Base-by-base conservation (phyloP, 2,797 vertebrate species). In the Pogonophryne albipinna region DNA sequence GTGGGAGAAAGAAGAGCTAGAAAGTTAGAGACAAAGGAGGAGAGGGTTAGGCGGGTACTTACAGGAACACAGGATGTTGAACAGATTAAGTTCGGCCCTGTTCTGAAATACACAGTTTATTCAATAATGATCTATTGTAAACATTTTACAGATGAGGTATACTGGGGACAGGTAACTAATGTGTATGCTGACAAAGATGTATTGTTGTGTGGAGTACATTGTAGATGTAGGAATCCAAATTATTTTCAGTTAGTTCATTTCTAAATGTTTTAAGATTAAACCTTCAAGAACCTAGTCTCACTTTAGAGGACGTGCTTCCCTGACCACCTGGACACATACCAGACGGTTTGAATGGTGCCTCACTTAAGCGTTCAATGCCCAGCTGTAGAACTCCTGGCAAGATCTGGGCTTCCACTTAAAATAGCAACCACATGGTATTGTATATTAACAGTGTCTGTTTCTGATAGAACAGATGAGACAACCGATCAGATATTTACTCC, bases 351-450 rank as follows among this genome's bases (percentile, higher is more conserved):
- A 52, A 44, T 20, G 50, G 27, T 56, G 82, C 76, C 68, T 91
- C 77, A 87, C 72, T 79, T 66, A 71, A 64, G 52, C 10, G 11
- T 78, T 67, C 72, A 73, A 17, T 34, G 1, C 12, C 73, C 85
- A 90, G 83, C 89, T 90, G 90, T 31, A 45, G 16, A 84, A 88
- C 87, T 92, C 63, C 85, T 90, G 89, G 84, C 71, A 49, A 71
- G 55, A 80, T 73, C 76, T 66, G 55, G 57, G 19, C 50, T 80
- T 71, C 61, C 73, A 72, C 76, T 84, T 61, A 79, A 82, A 86
- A 74, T 56, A 87, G 68, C 45, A 61, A 46, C 53, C 83, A 71
- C 46, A 63, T 70, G 65, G 57, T 51, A 52, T 60, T 73, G 27
- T 51, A 47, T 62, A 46, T 57, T 76, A 72, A 71, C 59, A 56